These are phyloP conservation scores for Orgyia antiqua DNA, from an alignment of 2,888 invertebrate species.

Conservation along the genomic window DNA sequence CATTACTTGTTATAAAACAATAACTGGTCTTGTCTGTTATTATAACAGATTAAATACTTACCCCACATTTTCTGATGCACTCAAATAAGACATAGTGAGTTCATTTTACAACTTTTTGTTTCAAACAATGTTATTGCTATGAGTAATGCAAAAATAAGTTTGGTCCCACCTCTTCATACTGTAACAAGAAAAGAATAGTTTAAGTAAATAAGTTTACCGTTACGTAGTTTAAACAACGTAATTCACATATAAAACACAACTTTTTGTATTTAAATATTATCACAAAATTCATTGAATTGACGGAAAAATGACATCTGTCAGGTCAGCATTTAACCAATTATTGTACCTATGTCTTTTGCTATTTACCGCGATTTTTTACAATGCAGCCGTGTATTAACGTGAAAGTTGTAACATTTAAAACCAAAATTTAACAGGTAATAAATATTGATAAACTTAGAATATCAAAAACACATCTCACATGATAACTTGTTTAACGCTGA, in stretches of 20 bases:
- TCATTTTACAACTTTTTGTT: conserved; percentile 65
- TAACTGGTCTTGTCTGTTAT: no score
- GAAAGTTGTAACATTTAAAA: conserved; percentile 12
- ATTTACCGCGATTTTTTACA: conserved; percentile 4
- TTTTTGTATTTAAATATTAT: conserved; percentile 48
- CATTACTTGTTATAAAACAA: no score
- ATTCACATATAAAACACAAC: conserved; percentile 37
- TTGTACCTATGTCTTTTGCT: conserved; percentile 16
- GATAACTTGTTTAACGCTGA: conserved; percentile 35
- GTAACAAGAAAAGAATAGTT: conserved; percentile 28
- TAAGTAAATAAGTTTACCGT: conserved; percentile 11
- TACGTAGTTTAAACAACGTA: conserved; percentile 17
- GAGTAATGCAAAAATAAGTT: conserved; percentile 43
- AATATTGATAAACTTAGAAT: conserved; percentile 19
- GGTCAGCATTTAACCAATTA: conserved; percentile 29
- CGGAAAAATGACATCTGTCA: conserved; percentile 66
- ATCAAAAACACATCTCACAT: conserved; percentile 48
- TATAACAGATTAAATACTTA: conserved; percentile 41
- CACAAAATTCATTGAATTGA: conserved; percentile 42
- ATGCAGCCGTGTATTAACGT: neutral
- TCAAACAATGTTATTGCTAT: conserved; percentile 45
- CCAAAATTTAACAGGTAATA: conserved; percentile 14
- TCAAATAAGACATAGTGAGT: conserved; percentile 75
- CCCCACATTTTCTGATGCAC: conserved; percentile 76
- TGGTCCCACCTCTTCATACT: conserved; percentile 68